These are phyloP conservation scores for Thamnophis elegans DNA, from an alignment of 2,797 vertebrate species.

Conservation along the genomic window DNA sequence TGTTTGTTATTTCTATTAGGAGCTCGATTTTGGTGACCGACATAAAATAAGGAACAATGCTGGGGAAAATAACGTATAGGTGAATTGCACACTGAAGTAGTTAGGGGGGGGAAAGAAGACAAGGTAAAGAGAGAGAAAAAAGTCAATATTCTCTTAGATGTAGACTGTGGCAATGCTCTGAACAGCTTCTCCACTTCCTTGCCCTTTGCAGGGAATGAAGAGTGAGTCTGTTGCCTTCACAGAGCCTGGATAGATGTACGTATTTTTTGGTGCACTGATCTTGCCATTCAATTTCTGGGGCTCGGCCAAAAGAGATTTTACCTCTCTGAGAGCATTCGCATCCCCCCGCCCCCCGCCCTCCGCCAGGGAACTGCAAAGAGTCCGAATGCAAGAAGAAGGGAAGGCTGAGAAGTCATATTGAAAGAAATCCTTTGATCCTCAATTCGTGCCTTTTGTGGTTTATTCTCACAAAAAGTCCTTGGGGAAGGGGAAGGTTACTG, in stretches of 20 bases:
- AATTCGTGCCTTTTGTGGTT: fast-evolving
- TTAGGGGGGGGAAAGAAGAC: not conserved
- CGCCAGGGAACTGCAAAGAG: not conserved
- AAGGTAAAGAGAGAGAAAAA: not conserved
- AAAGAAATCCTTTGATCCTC: not conserved
- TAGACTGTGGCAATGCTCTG: not conserved
- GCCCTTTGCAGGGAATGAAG: not conserved
- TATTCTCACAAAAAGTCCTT: not conserved
- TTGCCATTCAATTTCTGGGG: not conserved
- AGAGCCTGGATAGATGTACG: not conserved
- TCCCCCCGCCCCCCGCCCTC: not conserved
- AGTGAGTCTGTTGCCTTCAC: not conserved
- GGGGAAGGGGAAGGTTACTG: not conserved
- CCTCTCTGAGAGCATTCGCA: not conserved
- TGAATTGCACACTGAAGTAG: not conserved
- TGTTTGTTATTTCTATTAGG: not conserved
- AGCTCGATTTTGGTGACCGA: not conserved
- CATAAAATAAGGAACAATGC: not conserved
- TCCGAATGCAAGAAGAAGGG: not conserved
- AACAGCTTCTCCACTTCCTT: not conserved
- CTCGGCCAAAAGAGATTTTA: not conserved
- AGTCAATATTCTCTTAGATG: too few relatives aligned
- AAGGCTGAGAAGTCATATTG: not conserved
- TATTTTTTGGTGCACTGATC: not conserved
- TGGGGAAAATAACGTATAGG: not conserved